Conservation (phyloP, 2,888 invertebrate species). For the Dasypolia templi region DNA sequence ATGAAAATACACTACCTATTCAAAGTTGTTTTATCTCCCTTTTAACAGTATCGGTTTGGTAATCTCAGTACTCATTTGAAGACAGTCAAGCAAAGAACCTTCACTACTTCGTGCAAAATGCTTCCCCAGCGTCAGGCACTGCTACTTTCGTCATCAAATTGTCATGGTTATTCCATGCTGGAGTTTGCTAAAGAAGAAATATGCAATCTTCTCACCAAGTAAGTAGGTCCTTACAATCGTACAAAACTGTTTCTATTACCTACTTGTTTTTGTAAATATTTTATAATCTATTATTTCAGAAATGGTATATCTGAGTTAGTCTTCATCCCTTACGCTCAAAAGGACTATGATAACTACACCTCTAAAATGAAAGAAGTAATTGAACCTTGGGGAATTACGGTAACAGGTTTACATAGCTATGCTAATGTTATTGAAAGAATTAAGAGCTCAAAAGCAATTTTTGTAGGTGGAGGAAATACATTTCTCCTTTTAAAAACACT, state of each 20-base stretch:
- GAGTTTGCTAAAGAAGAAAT: constrained; percentile 93
- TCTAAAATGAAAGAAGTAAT: constrained; percentile 90
- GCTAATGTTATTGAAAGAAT: constrained; percentile 90
- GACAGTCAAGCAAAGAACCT: constrained; percentile 25
- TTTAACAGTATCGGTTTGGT: constrained; percentile 32
- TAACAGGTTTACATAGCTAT: constrained; percentile 92
- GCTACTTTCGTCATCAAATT: constrained; percentile 93
- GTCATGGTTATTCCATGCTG: constrained; percentile 92
- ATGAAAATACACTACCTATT: constrained; percentile 58
- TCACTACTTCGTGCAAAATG: constrained; percentile 39
- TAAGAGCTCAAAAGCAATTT: constrained; percentile 92
- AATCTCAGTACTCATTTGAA: constrained; percentile 27
- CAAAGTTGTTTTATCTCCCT: constrained; percentile 48
- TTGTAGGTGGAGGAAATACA: constrained; percentile 95
- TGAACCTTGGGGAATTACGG: constrained; percentile 91
- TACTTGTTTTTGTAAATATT: not conserved
- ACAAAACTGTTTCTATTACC: not conserved
- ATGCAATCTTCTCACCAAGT: constrained; percentile 91
- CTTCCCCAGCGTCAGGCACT: constrained; percentile 88
- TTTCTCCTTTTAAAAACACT: constrained; percentile 93
- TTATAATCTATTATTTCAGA: constrained; percentile 83
- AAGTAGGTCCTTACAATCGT: constrained; percentile 70
- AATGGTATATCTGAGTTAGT: constrained; percentile 92
- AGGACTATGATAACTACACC: constrained; percentile 92
- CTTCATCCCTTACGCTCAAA: constrained; percentile 94